phyloP scores from a whole-genome alignment of 2,888 invertebrate species.

The Melangyna quadrimaculata region DNA sequence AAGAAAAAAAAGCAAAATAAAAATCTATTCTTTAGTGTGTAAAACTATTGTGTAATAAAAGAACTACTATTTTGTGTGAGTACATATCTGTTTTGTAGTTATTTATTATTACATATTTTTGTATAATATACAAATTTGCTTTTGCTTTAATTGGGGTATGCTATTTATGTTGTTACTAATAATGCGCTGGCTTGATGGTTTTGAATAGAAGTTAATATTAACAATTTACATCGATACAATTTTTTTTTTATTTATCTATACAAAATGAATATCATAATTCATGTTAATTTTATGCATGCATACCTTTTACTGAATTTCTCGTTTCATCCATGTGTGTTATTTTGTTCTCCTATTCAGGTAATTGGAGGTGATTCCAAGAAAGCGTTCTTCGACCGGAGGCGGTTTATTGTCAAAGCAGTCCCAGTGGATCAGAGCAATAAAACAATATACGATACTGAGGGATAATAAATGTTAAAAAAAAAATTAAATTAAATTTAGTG shows the following conservation, averaged over 20 bases:
- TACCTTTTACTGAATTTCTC: slow-evolving; percentile 48
- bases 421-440: slow-evolving; percentile 78
- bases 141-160: slow-evolving; percentile 39
- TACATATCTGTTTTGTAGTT: slow-evolving; percentile 49
- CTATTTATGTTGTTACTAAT: slow-evolving; percentile 45
- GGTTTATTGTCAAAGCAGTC: slow-evolving; percentile 79
- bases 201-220: slow-evolving; percentile 72
- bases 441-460: slow-evolving; percentile 75
- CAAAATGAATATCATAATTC: background rate
- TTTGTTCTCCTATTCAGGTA: slow-evolving; percentile 40
- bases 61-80: slow-evolving; percentile 61
- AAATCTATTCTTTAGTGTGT: slow-evolving; percentile 37
- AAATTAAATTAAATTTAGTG: slow-evolving; percentile 38
- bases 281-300: slow-evolving; percentile 32
- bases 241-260: slow-evolving; percentile 2
- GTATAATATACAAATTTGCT: slow-evolving; percentile 5
- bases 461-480: slow-evolving; percentile 16
- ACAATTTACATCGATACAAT: slow-evolving; percentile 54
- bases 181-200: slow-evolving; percentile 38
- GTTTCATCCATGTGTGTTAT: slow-evolving; percentile 56
- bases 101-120: background rate
- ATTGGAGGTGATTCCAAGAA: slow-evolving; percentile 38
- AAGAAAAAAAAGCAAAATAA: slow-evolving; percentile 17
- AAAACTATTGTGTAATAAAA: slow-evolving; percentile 44
- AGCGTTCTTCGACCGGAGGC: slow-evolving; percentile 75